Conservation (phyloP, 2,797 vertebrate species). For the Sternotherus odoratus region DNA sequence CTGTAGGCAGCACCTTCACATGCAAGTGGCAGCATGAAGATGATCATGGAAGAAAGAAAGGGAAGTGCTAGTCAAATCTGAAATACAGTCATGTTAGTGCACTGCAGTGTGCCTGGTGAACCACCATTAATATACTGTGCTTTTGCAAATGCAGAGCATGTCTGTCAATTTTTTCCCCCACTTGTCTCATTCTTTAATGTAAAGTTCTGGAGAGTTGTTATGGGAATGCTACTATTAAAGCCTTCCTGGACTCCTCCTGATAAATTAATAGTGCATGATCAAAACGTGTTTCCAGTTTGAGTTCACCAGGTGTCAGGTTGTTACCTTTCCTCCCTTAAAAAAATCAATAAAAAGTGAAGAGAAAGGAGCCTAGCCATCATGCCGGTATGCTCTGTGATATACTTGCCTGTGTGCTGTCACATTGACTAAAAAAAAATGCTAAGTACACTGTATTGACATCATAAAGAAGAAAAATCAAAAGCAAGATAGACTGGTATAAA, state of each 20-base stretch:
- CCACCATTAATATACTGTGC: not conserved
- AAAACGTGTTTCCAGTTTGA: not conserved
- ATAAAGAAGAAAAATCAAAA: not conserved
- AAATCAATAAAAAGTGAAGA: not conserved
- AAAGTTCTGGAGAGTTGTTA: not conserved
- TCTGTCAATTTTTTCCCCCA: not conserved
- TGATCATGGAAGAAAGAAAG: rapidly evolving
- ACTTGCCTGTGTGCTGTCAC: not conserved
- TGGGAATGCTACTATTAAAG: not conserved
- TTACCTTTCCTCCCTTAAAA: not conserved
- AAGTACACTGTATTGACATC: not conserved
- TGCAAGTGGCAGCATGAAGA: not conserved
- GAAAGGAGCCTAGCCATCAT: not conserved
- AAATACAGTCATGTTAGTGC: not conserved
- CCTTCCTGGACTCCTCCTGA: rapidly evolving
- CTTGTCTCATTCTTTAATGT: not conserved
- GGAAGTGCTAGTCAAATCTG: not conserved
- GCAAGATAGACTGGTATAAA: not conserved
- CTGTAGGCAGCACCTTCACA: not conserved
- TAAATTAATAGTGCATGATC: not conserved
- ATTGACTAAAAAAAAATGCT: not conserved
- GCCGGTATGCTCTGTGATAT: not conserved
- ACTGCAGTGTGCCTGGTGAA: not conserved
- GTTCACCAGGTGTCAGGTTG: not conserved
- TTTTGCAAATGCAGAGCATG: not conserved